These are phyloP conservation scores for Sminthurides aquaticus DNA, from an alignment of 2,888 invertebrate species.

Conservation along the genomic window DNA sequence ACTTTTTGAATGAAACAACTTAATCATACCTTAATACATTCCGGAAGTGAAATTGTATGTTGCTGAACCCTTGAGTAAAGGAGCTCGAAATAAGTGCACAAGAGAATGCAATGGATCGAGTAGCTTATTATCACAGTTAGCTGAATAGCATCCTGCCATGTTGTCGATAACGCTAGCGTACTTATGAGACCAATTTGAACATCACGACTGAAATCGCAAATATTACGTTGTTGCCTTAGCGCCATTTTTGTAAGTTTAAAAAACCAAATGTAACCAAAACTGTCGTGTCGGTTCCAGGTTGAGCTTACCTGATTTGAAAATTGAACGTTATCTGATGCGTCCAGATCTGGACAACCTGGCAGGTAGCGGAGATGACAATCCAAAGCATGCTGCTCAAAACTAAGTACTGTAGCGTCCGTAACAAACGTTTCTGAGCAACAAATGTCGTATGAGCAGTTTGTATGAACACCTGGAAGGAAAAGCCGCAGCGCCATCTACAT, in stretches of 20 bases:
- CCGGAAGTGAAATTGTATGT: slow-evolving; percentile 61
- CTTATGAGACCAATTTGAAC: slow-evolving; percentile 10
- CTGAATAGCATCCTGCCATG: slow-evolving; percentile 73
- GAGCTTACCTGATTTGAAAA: slow-evolving; percentile 20
- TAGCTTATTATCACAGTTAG: slow-evolving; percentile 75
- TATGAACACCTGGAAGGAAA: slow-evolving; percentile 58
- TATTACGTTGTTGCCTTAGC: slow-evolving; percentile 15
- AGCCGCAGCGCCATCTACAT: background rate
- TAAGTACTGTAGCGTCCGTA: slow-evolving; percentile 65
- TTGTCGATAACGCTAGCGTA: slow-evolving; percentile 55
- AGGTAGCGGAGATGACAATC: slow-evolving; percentile 60
- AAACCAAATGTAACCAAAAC: too few relatives aligned
- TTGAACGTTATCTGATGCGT: slow-evolving; percentile 28
- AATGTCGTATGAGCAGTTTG: slow-evolving; percentile 62
- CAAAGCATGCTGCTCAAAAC: slow-evolving; percentile 62
- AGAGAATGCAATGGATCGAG: slow-evolving; percentile 69
- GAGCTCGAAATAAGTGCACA: slow-evolving; percentile 66
- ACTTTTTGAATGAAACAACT: too few relatives aligned
- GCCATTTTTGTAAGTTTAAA: slow-evolving; percentile 5
- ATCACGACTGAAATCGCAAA: slow-evolving; percentile 5
- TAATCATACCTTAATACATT: slow-evolving; percentile 66
- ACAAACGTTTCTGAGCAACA: slow-evolving; percentile 60
- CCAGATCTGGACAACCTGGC: slow-evolving; percentile 51
- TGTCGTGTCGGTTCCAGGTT: too few relatives aligned
- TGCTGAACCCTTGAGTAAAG: slow-evolving; percentile 64